Evolutionary conservation across 1,140 invertebrate genomes (phyloP).

Genomic region (Drosophila quadrilineata): DNA sequence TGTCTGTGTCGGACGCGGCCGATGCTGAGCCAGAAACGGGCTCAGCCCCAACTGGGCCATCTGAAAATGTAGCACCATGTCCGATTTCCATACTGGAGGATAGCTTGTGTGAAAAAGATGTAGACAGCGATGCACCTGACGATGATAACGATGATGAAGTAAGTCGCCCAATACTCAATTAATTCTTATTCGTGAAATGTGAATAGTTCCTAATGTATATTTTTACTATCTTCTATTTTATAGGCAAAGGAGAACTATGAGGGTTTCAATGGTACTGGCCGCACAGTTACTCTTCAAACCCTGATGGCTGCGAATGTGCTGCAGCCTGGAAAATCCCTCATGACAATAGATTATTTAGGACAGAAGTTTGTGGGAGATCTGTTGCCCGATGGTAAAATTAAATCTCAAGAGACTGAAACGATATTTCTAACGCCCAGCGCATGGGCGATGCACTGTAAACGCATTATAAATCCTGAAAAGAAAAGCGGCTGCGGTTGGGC

Average conservation of each 20-base stretch:
- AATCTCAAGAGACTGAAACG: constrained; percentile 92
- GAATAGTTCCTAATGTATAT: background rate
- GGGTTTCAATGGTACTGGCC: constrained; percentile 82
- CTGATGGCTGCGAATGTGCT: constrained; percentile 90
- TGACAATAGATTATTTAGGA: constrained; percentile 95
- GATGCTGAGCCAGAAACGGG: constrained; percentile 35
- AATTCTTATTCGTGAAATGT: too few species aligned
- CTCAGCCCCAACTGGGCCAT: constrained; percentile 30
- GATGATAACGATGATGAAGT: constrained; percentile 79
- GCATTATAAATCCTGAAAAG: constrained; percentile 94
- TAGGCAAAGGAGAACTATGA: constrained; percentile 79
- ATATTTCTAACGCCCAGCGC: constrained; percentile 94
- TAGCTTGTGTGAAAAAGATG: constrained; percentile 70
- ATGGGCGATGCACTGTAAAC: constrained; percentile 95
- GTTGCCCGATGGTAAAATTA: constrained; percentile 92
- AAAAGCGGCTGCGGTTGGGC: constrained; percentile 96
- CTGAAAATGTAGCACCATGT: constrained; percentile 12
- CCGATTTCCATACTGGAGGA: constrained; percentile 43
- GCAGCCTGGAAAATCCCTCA: constrained; percentile 88
- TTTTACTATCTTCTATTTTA: constrained; percentile 5
- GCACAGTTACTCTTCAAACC: constrained; percentile 92
- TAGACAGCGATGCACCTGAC: constrained; percentile 69
- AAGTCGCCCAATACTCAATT: constrained; percentile 3
- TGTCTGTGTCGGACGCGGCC: constrained; percentile 34
- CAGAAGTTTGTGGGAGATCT: constrained; percentile 94